These are phyloP conservation scores for Schizaphis graminum DNA, from an alignment of 2,888 invertebrate species.

Conservation along the genomic window DNA sequence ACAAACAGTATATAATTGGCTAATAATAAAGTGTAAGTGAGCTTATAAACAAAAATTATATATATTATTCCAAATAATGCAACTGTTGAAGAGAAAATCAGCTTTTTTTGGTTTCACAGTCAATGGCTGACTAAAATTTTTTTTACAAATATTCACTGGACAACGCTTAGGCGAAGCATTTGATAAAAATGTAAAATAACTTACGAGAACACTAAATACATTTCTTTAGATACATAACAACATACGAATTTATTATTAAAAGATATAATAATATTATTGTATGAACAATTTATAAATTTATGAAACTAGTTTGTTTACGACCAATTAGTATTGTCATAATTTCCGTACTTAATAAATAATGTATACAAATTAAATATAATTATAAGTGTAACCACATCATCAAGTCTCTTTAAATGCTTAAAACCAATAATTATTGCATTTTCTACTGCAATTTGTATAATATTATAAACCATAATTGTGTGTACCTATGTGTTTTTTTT, in stretches of 20 bases:
- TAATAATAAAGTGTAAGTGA: not conserved
- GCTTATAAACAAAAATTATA: not conserved
- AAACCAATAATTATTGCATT: not conserved
- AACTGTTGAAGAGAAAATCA: not conserved
- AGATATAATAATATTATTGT: not conserved
- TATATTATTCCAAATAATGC: not conserved
- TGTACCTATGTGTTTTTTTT: not conserved
- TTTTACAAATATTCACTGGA: not conserved
- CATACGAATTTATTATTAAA: not conserved
- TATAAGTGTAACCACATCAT: not conserved
- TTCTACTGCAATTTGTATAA: not conserved
- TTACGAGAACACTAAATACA: not conserved
- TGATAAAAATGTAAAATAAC: not conserved
- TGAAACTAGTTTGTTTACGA: not conserved
- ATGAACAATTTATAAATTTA: not conserved
- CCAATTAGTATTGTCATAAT: not conserved
- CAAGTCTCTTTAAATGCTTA: not conserved
- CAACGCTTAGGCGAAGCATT: not conserved
- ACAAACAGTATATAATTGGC: not conserved
- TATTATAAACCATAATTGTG: not conserved
- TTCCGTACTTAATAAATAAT: not conserved
- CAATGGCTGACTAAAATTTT: slow-evolving; percentile 20
- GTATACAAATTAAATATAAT: not conserved
- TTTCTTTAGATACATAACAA: not conserved
- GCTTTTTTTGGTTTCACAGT: not conserved